Conservation (phyloP, 2,113 vertebrate genomes). For the Sceloporus tristichus region DNA sequence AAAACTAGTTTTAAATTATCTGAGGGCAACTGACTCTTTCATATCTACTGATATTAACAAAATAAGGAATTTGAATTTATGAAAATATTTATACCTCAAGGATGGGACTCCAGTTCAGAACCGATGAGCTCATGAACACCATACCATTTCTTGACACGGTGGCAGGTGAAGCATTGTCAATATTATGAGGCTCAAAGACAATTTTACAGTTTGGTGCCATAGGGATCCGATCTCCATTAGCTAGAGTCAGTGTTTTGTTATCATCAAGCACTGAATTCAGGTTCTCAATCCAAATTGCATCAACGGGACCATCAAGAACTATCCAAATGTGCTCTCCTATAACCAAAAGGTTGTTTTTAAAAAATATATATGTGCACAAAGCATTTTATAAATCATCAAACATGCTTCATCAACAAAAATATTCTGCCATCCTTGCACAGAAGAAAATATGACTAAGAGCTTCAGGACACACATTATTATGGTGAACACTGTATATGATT, state of each 20-base stretch:
- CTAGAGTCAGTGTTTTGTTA: conserved; percentile 93
- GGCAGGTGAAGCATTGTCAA: conserved; percentile 96
- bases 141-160: conserved; percentile 98
- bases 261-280: conserved; percentile 97
- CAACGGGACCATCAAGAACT: conserved; percentile 96
- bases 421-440: not conserved
- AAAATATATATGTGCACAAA: not conserved
- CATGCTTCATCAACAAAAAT: not conserved
- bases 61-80: not conserved
- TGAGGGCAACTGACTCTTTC: not conserved
- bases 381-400: not conserved
- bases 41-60: not conserved
- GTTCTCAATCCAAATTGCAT: conserved; percentile 99
- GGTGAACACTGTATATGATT: not conserved
- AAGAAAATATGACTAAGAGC: not conserved
- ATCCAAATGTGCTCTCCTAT: conserved; percentile 97
- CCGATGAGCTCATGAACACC: conserved; percentile 98
- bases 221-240: conserved; percentile 95
- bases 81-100: conserved; percentile 84
- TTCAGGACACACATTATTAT: not conserved
- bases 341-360: conserved; percentile 35
- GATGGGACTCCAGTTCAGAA: conserved; percentile 93
- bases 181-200: conserved; percentile 95
- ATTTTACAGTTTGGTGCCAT: conserved; percentile 98
- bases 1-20: not conserved